Conservation (phyloP, 2,113 vertebrate genomes). For the Pterocles gutturalis region DNA sequence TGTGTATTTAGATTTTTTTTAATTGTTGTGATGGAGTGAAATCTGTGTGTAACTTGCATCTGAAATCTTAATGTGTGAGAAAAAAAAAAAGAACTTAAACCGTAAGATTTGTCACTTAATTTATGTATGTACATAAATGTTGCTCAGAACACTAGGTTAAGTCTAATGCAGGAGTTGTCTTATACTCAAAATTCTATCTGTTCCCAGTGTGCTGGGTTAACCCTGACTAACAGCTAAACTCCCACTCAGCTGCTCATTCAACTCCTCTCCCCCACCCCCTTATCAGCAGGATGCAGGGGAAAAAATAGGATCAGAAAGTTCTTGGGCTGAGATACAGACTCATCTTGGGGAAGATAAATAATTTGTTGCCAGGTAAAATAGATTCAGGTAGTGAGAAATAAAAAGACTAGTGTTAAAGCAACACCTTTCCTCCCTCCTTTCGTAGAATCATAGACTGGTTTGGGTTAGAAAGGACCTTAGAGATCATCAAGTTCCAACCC, state of each 20-base stretch:
- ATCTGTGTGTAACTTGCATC: not conserved
- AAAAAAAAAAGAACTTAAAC: not conserved
- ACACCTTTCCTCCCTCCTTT: not conserved
- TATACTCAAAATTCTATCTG: not conserved
- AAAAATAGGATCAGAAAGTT: not conserved
- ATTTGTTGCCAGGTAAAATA: not conserved
- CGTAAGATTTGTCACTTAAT: not conserved
- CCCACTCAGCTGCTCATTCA: not conserved
- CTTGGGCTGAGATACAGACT: not conserved
- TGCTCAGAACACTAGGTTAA: not conserved
- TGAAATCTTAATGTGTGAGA: not conserved
- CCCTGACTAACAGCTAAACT: not conserved
- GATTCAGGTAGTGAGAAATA: not conserved
- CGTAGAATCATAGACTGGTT: too few species aligned
- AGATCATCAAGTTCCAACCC: too few species aligned
- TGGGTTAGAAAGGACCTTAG: too few species aligned
- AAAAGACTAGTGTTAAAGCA: not conserved
- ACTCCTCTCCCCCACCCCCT: not conserved
- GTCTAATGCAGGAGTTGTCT: not conserved
- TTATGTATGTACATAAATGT: not conserved
- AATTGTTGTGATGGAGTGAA: not conserved
- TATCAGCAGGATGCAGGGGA: not conserved
- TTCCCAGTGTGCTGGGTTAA: not conserved
- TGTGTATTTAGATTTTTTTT: not conserved
- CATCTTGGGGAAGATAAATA: not conserved